Base-by-base conservation (phyloP, 2,113 vertebrate species). In the Elachura formosa region DNA sequence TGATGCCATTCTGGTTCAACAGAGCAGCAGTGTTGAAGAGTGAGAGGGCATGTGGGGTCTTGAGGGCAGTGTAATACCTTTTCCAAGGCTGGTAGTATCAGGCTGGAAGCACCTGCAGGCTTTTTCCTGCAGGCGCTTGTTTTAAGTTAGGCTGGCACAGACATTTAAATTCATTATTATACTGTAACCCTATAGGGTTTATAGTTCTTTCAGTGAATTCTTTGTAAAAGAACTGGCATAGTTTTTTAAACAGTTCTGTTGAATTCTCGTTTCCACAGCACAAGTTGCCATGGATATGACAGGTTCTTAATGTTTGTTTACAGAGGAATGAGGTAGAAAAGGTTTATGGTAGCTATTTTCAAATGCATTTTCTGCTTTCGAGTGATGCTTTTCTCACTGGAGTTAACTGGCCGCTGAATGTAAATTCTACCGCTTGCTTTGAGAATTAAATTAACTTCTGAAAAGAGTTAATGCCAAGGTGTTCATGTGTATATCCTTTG, bases 221-320 rank as follows among this genome's bases (percentile, higher is more conserved):
- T 82, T 81, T 89, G 59, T 89, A 46, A 64, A 76, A 87, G 78
- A 94, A 21, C 62, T 91, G 78, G 84, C 91, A 84, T 81, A 0
- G 62, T 61, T 91, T 93, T 95, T 88, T 76, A 12, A 91, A 87
- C 85, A 74, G 41, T 94, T 95, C 31, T 89, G 77, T 85, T 94
- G 77, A 72, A 84, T 87, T 91, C 55, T 58, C 0, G 55, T 93
- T 95, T 94, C 96, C 74, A 91, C 71, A 97, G 87, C 87, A 92
- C 28, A 79, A 59, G 93, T 96, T 96, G 49, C 89, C 84, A 84
- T 97, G 91, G 91, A 72, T 93, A 75, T 93, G 56, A 90, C 89
- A 91, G 89, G 89, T 91, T 92, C 80, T 68, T 91, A 84, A 49
- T 94, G 78, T 95, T 96, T 95, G 72, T 93, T 96, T 95, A 69